Conservation (phyloP, 2,888 invertebrate genomes). For the Drosophila siamana region DNA sequence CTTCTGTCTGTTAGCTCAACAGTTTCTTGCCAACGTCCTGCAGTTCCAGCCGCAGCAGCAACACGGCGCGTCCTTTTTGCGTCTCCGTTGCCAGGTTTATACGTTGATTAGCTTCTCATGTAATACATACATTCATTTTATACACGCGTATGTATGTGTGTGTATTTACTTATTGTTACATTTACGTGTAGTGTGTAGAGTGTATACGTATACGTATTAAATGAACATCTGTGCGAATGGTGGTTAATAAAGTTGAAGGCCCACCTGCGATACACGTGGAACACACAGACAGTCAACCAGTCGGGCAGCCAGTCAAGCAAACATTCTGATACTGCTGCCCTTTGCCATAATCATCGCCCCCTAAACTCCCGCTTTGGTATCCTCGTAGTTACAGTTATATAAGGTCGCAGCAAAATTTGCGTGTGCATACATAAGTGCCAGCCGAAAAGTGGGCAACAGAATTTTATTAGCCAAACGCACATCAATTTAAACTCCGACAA, state of each 20-base stretch:
- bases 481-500: not conserved
- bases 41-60: slow-evolving; percentile 39
- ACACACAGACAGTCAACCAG: not conserved
- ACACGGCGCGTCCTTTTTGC: slow-evolving; percentile 45
- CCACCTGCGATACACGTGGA: slow-evolving; percentile 21
- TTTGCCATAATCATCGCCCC: not conserved
- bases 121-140: slow-evolving; percentile 9
- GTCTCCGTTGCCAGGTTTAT: slow-evolving; percentile 41
- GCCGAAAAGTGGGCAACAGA: slow-evolving; percentile 40
- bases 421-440: slow-evolving; percentile 29
- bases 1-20: slow-evolving; percentile 54
- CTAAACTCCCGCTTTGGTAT: not conserved
- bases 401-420: slow-evolving; percentile 41
- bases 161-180: slow-evolving; percentile 13
- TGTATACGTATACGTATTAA: slow-evolving; percentile 11
- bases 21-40: slow-evolving; percentile 66
- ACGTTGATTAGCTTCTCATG: slow-evolving; percentile 34
- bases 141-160: slow-evolving; percentile 4
- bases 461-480: slow-evolving; percentile 16
- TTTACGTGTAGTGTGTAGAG: not conserved
- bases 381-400: slow-evolving; percentile 46
- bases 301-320: slow-evolving; percentile 6
- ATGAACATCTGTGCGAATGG: slow-evolving; percentile 21
- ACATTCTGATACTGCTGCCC: not conserved
- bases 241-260: slow-evolving; percentile 18